Base-by-base conservation (phyloP, 2,113 vertebrate genomes). In the Charina bottae region DNA sequence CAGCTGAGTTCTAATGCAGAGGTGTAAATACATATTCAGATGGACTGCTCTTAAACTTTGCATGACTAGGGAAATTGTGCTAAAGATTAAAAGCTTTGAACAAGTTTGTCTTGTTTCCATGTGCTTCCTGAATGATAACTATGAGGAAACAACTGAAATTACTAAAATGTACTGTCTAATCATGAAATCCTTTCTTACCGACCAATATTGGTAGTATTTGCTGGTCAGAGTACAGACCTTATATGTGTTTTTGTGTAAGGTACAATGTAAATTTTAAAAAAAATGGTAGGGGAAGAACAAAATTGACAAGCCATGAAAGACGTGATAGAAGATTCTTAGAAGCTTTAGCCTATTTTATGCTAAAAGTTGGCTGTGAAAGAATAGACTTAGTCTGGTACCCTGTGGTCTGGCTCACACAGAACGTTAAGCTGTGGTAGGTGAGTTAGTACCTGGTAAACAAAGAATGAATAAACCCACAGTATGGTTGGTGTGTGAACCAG, bases 51-150 rank as follows among this genome's bases (percentile, higher is more conserved):
- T 94, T 94, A 95, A 95, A 93, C 86, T 91, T 83, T 93, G 91
- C 72, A 88, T 92, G 93, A 85, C 94, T 62, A 85, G 86, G 90
- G 92, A 95, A 95, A 96, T 93, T 92, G 93, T 93, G 91, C 91
- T 94, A 94, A 95, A 89, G 95, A 94, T 89, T 62, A 94, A 95
- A 93, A 93, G 89, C 85, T 93, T 93, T 64, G 68, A 94, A 95
- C 96, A 91, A 95, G 95, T 96, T 95, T 4, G 0, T 94, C 95
- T 87, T n/a, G 95, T 96, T 98, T 96, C 90, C 93, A 95, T 93
- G 91, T 92, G 89, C 85, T 91, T 93, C 91, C 85, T 58, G 87
- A 93, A 95, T 95, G 68, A 96, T 88, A 90, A 90, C 42, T 94
- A 95, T 62, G 93, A 97, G 96, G 95, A 97, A 97, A 93, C 90